These are phyloP conservation scores for Cheilosia variabilis DNA, from an alignment of 2,888 invertebrate species.

Conservation along the genomic window DNA sequence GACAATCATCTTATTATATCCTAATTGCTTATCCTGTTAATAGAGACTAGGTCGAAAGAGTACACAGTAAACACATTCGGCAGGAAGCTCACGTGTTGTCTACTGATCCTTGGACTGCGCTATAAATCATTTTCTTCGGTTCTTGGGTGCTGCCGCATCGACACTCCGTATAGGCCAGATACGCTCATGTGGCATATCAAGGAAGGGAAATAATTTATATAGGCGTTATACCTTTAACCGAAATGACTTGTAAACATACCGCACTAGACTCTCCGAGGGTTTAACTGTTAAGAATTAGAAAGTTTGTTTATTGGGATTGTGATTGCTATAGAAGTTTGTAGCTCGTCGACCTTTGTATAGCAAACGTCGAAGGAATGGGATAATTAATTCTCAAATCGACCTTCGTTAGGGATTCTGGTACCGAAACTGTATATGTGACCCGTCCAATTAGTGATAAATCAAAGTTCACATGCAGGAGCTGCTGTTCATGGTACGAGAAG, in stretches of 20 bases:
- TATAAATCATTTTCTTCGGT: constrained; percentile 30
- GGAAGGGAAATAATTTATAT: constrained; percentile 37
- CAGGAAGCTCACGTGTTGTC: constrained; percentile 32
- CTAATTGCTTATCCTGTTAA: constrained; percentile 36
- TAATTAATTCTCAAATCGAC: constrained; percentile 40
- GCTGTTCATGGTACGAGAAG: not conserved
- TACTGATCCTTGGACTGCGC: constrained; percentile 9
- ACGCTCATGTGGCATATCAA: not conserved
- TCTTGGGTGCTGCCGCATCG: not conserved
- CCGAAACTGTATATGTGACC: constrained; percentile 6
- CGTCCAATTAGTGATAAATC: constrained; percentile 32
- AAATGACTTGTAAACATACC: constrained; percentile 49
- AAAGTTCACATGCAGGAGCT: constrained; percentile 38
- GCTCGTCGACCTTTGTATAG: not conserved
- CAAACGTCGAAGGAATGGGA: not conserved
- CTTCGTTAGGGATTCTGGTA: constrained; percentile 28
- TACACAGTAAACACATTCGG: not conserved
- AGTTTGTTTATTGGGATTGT: constrained; percentile 33
- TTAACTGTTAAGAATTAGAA: constrained; percentile 41
- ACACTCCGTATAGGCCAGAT: not conserved
- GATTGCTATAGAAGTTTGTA: constrained; percentile 14
- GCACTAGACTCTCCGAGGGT: not conserved
- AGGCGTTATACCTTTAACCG: constrained; percentile 40
- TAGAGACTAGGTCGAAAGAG: constrained; percentile 16
- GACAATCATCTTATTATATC: constrained; percentile 40